Percentiles rank a stretch among this genome's conserved stretches.
Conservation (phyloP, 2,888 invertebrate genomes). For the Meliscaeva auricollis region DNA sequence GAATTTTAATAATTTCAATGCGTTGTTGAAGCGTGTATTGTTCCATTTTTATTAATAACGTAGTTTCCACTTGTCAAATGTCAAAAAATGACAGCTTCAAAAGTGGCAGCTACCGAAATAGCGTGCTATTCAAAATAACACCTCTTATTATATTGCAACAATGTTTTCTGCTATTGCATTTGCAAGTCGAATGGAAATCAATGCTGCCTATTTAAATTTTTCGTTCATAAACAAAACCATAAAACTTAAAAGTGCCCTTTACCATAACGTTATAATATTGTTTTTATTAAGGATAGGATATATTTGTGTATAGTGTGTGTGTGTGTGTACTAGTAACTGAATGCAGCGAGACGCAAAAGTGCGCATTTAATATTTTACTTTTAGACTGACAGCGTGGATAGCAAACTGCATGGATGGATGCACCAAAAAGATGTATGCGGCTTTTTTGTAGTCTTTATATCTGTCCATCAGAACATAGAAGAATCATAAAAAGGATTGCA, state of each 20-base stretch:
- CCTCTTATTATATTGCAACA: too few species aligned
- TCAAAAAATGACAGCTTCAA: too few species aligned
- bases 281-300: not conserved
- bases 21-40: too few species aligned
- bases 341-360: constrained; percentile 22
- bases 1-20: too few species aligned
- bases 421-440: constrained; percentile 16
- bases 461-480: not conserved
- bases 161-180: too few species aligned
- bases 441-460: not conserved
- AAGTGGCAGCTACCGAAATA: too few species aligned
- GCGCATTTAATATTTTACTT: constrained; percentile 54
- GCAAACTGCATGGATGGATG: constrained; percentile 13
- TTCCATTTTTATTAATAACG: too few species aligned
- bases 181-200: too few species aligned
- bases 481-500: constrained; percentile 10
- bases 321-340: not conserved
- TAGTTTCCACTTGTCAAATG: too few species aligned
- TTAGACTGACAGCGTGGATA: constrained; percentile 20
- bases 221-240: not conserved
- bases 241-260: not conserved
- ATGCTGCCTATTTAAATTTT: too few species aligned
- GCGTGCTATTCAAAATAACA: too few species aligned
- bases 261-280: not conserved
- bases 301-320: not conserved